Evolutionary conservation across 2,888 invertebrate species (phyloP), one percentile per base, ranked within the genome.

Genomic region (Acronicta alni): DNA sequence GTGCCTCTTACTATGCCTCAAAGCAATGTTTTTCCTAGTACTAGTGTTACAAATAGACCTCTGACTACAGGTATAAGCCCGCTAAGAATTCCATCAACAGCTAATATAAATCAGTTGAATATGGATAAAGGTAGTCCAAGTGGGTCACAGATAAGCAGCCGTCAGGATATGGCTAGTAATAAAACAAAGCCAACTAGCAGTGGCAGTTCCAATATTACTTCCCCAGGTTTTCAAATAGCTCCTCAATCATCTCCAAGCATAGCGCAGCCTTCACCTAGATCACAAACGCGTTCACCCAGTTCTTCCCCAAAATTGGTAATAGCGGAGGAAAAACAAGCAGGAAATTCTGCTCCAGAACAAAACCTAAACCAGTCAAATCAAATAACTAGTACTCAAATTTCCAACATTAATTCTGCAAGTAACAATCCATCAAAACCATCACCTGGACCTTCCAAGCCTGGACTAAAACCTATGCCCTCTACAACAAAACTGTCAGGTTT

Each of bases 231-330:
- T 80, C 88, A 87, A 75, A 77, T 85, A 58, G 57, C 80, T 45
- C 68, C 88, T 20, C 90, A 87, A 70, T 83, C 77, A 58, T 81
- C 90, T 14, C 77, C 88, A 23, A 86, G 68, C 60, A 75, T 86
- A 64, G 71, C 88, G 42, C 92, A 90, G 53, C 89, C 91, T 44
- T 92, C 92, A 51, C 92, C 94, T 54, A 88, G 93, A 66, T 84
- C 90, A 26, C 94, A 92, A 78, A 93, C 91, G 38, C 88, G 94
- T n/a, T 94, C 94, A 17, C 94, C 94, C 20, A 94, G 94, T 74
- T 94, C 93, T 37, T 94, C 94, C 35, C 94, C 94, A 35, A 94
- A 94, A 73, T 82, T 94, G 65, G 92, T 94, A 1, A 94, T 94
- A 74, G 94, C 94, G 55, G 94, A 94, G 80, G 94, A 94, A 51